Percentiles rank a stretch among this genome's conserved stretches.
Evolutionary conservation across 2,113 vertebrate genomes (phyloP).

Genomic region (Hydropotes inermis): DNA sequence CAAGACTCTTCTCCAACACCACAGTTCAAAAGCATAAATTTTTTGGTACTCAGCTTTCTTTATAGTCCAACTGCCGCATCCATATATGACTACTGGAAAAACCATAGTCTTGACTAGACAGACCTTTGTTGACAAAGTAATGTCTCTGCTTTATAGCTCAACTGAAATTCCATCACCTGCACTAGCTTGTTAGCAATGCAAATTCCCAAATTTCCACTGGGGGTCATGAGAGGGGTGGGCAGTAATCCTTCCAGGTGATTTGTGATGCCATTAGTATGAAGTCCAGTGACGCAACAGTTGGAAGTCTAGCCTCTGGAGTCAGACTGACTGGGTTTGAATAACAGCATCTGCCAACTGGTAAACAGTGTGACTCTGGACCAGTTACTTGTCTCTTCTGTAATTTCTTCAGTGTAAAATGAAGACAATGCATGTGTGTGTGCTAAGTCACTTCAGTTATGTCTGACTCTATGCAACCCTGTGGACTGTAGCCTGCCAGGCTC

Average conservation of each 20-base stretch:
- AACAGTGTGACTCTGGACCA: neutral
- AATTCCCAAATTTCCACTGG: neutral
- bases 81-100: neutral
- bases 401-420: neutral
- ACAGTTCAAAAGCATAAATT: neutral
- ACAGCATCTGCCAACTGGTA: neutral
- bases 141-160: neutral
- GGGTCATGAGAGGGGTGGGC: fast-evolving
- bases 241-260: neutral
- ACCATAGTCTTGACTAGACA: neutral
- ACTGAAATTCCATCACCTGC: neutral
- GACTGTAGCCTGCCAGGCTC: neutral
- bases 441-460: neutral
- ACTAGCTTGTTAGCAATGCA: neutral
- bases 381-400: neutral
- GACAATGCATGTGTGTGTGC: neutral
- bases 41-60: fast-evolving
- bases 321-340: neutral
- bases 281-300: neutral
- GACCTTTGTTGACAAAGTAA: neutral
- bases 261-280: neutral
- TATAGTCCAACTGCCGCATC: neutral
- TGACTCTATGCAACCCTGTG: neutral
- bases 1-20: neutral
- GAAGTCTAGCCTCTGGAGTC: neutral